Conservation (phyloP, 2,113 vertebrate species). For the Glareola pratincola region DNA sequence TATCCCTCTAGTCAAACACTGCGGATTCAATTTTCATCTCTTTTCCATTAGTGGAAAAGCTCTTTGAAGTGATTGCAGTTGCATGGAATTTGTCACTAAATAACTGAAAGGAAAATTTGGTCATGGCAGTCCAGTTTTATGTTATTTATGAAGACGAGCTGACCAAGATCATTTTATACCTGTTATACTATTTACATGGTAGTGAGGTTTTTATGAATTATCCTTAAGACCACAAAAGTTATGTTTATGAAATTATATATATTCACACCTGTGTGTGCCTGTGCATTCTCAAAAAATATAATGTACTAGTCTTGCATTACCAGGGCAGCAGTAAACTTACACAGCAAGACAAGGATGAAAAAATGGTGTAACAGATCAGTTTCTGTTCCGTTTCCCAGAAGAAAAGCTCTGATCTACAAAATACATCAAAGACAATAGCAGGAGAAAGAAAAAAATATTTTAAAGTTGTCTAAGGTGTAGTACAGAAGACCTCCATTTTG, state of each 20-base stretch:
- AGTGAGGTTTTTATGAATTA: not conserved
- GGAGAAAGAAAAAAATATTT: not conserved
- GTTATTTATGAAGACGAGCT: not conserved
- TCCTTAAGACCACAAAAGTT: not conserved
- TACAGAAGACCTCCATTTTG: not conserved
- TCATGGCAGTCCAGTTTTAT: not conserved
- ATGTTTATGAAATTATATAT: not conserved
- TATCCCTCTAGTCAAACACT: not conserved
- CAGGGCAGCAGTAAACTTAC: not conserved
- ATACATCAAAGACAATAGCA: not conserved
- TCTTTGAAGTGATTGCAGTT: not conserved
- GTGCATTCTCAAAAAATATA: not conserved
- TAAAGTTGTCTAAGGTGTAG: not conserved
- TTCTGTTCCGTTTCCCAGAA: not conserved
- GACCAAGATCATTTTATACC: not conserved
- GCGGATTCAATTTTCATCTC: not conserved
- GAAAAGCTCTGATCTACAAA: not conserved
- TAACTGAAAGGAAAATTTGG: not conserved
- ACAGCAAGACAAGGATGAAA: not conserved
- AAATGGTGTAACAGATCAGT: not conserved
- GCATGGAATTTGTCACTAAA: not conserved
- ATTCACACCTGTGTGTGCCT: accelerated
- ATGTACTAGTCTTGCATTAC: not conserved
- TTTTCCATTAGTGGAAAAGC: not conserved
- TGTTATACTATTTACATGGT: not conserved